Evolutionary conservation across 2,888 invertebrate species (phyloP).

Genomic region (Dasysyrphus tricinctus): DNA sequence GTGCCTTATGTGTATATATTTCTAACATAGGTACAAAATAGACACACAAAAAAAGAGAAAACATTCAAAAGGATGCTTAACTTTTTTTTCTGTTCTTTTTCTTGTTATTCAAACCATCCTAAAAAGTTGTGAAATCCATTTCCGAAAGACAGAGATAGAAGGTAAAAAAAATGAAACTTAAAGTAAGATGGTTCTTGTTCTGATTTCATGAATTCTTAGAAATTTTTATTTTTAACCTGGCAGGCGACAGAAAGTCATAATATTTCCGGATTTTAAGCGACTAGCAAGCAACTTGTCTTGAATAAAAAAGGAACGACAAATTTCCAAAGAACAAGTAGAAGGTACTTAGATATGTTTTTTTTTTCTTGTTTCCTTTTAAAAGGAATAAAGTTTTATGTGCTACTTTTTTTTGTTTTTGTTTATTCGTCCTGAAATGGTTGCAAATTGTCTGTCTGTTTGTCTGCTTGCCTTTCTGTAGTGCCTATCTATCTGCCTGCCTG

Average conservation of each 20-base stretch:
- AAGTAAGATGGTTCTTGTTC: slow-evolving; percentile 48
- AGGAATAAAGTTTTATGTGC: slow-evolving; percentile 22
- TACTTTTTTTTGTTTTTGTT: not conserved
- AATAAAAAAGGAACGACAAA: not conserved
- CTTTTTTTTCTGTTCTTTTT: not conserved
- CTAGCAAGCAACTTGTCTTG: slow-evolving; percentile 14
- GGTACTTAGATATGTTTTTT: not conserved
- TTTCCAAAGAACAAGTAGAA: not conserved
- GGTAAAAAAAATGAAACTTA: not conserved
- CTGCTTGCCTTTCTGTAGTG: too few species aligned
- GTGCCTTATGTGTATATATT: not conserved
- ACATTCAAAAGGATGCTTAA: slow-evolving; percentile 29
- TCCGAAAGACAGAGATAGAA: not conserved
- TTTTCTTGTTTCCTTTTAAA: not conserved
- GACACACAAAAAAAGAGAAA: not conserved
- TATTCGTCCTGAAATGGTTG: slow-evolving; percentile 38
- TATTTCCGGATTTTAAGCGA: slow-evolving; percentile 44
- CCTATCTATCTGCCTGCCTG: too few species aligned
- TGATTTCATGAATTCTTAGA: slow-evolving; percentile 50
- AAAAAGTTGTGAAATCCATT: slow-evolving; percentile 38
- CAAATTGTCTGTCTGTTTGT: slow-evolving; percentile 14
- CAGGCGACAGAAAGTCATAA: slow-evolving; percentile 3
- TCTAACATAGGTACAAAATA: not conserved
- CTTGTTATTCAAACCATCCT: slow-evolving; percentile 6
- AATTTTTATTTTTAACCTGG: slow-evolving; percentile 31